Conservation (phyloP, 1,140 invertebrate species). For the Ostrea edulis region DNA sequence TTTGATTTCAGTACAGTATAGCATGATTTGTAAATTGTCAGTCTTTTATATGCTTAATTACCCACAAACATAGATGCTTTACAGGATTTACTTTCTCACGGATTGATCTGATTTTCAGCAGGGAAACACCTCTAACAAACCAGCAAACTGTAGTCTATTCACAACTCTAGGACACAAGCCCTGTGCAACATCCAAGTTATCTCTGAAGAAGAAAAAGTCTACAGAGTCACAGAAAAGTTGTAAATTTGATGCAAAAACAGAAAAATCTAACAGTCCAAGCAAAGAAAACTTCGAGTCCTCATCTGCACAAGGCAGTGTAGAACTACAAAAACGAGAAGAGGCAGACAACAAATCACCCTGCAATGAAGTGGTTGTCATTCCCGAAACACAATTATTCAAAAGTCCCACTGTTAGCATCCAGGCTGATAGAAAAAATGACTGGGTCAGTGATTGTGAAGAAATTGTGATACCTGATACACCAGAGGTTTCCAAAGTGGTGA, state of each 20-base stretch:
- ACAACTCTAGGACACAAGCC: not conserved
- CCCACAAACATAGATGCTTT: too few species aligned
- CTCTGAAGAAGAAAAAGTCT: not conserved
- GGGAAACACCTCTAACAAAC: not conserved
- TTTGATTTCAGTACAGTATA: too few species aligned
- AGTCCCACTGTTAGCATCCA: not conserved
- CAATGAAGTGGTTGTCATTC: constrained; percentile 43
- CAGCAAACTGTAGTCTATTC: not conserved
- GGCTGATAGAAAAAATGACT: not conserved
- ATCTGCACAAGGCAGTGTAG: not conserved
- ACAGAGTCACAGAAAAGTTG: not conserved
- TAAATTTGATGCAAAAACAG: not conserved
- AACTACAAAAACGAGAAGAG: not conserved
- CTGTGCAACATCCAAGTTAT: not conserved
- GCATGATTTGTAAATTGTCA: too few species aligned
- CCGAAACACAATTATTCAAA: constrained; percentile 54
- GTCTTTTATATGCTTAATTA: too few species aligned
- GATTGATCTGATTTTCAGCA: not conserved
- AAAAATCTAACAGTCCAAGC: not conserved
- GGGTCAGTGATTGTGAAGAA: constrained; percentile 40
- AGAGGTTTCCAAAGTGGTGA: constrained; percentile 43
- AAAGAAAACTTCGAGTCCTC: not conserved
- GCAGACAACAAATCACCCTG: not conserved
- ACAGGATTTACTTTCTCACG: too few species aligned
- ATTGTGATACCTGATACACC: constrained; percentile 63